A percentile compares a stretch with the other conserved stretches of the same genome.
These are phyloP conservation scores for Chromis chromis DNA, from an alignment of 2,797 vertebrate genomes.

Conservation along the genomic window DNA sequence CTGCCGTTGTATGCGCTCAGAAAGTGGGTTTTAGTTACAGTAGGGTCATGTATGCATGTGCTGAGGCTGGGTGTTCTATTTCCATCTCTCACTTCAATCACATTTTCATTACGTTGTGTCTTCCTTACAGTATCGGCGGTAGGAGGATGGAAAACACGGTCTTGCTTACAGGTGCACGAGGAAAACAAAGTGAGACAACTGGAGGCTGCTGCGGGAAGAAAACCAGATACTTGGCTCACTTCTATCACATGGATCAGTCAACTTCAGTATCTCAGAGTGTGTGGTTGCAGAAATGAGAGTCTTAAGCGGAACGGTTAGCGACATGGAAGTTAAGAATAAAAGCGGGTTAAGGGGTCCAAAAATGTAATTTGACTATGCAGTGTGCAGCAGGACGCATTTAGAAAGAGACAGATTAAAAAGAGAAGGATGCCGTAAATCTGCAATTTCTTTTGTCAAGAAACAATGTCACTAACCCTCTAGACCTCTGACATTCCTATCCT, in stretches of 20 bases:
- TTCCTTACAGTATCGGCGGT: slow-evolving; percentile 33
- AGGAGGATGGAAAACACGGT: slow-evolving; percentile 6
- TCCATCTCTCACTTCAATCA: slow-evolving; percentile 35
- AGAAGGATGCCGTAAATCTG: not conserved
- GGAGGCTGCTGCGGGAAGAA: slow-evolving; percentile 4
- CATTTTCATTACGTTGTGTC: slow-evolving; percentile 32
- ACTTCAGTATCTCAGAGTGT: slow-evolving; percentile 32
- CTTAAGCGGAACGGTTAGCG: slow-evolving; percentile 44
- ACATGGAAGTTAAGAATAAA: slow-evolving; percentile 24
- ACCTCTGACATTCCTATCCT: too few relatives aligned
- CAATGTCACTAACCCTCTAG: not conserved
- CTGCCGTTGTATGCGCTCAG: not conserved
- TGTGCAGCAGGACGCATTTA: not conserved
- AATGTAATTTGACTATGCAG: not conserved
- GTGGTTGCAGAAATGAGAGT: slow-evolving; percentile 18
- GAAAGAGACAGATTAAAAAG: not conserved
- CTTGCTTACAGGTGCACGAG: not conserved
- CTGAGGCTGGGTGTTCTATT: slow-evolving; percentile 24
- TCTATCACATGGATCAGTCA: slow-evolving; percentile 43
- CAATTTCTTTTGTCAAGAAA: not conserved
- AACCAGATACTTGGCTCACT: slow-evolving; percentile 25
- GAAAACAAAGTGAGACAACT: slow-evolving; percentile 21
- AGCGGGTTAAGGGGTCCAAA: slow-evolving; percentile 1
- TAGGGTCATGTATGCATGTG: not conserved
- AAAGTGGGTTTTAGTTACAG: slow-evolving; percentile 11